Percentiles rank a stretch among this genome's conserved stretches.
Conservation (phyloP, 2,888 invertebrate genomes). For the Cephus pygmeus region DNA sequence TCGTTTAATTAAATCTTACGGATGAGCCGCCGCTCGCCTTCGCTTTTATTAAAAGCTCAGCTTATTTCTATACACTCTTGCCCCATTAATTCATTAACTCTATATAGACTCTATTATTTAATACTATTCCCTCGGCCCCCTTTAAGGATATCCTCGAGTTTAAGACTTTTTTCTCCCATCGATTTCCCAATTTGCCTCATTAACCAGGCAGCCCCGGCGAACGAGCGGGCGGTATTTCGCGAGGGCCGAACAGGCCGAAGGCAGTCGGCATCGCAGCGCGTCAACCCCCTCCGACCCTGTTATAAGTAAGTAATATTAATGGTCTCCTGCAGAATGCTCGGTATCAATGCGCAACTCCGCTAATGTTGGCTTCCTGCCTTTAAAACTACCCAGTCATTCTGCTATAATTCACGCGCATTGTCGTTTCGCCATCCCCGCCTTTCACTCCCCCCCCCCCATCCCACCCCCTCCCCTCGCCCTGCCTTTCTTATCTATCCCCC, state of each 20-base stretch:
- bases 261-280: not conserved
- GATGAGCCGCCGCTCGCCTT: conserved; percentile 11
- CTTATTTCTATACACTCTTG: no score
- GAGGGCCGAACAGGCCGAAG: not conserved
- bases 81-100: conserved; percentile 22
- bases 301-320: conserved; percentile 65
- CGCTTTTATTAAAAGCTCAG: conserved; percentile 2
- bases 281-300: conserved; percentile 17
- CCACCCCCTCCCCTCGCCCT: conserved; percentile 22
- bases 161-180: conserved; percentile 6
- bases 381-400: conserved; percentile 65
- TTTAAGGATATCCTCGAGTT: no score
- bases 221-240: not conserved
- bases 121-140: not conserved
- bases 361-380: conserved; percentile 64
- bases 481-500: not conserved
- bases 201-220: conserved; percentile 6
- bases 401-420: conserved; percentile 64
- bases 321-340: conserved; percentile 47
- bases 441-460: not conserved
- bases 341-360: conserved; percentile 61
- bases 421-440: conserved; percentile 35
- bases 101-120: conserved; percentile 29
- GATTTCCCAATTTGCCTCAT: conserved; percentile 15
- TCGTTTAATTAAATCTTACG: conserved; percentile 33